Evolutionary conservation across 2,113 vertebrate species (phyloP).

Genomic region (Macaca fascicularis): DNA sequence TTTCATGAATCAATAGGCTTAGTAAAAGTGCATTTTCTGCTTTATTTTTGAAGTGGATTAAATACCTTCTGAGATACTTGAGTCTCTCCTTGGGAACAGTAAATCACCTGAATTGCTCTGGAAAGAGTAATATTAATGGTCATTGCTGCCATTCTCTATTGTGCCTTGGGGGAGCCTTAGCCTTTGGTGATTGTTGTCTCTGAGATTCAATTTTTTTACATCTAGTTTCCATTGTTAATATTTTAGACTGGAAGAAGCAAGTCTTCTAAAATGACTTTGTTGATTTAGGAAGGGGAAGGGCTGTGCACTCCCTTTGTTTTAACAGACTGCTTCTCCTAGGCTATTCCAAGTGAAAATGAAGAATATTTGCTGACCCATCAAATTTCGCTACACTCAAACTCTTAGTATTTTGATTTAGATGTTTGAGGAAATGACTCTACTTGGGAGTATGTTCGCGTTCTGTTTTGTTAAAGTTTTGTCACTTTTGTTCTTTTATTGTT

Average conservation of each 20-base stretch:
- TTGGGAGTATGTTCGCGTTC: background rate
- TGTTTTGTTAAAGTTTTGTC: background rate
- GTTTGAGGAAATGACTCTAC: conserved; percentile 29
- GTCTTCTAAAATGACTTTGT: background rate
- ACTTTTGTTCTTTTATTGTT: background rate
- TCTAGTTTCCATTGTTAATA: background rate
- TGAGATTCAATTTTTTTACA: background rate
- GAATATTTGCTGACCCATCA: conserved; percentile 49
- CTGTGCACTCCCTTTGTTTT: background rate
- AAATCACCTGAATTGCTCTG: background rate
- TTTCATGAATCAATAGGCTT: background rate
- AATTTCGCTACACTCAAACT: background rate
- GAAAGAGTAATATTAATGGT: background rate
- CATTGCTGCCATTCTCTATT: background rate
- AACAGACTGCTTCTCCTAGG: background rate
- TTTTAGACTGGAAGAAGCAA: background rate
- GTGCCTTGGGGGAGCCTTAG: background rate
- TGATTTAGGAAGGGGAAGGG: background rate
- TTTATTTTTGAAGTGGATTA: background rate
- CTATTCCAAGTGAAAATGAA: background rate
- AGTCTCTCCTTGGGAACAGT: background rate
- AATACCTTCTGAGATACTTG: background rate
- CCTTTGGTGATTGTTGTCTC: background rate
- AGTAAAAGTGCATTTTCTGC: background rate
- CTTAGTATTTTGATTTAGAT: conserved; percentile 41